Evolutionary conservation across 1,140 invertebrate species (phyloP).

Genomic region (Drosophila gunungcola): DNA sequence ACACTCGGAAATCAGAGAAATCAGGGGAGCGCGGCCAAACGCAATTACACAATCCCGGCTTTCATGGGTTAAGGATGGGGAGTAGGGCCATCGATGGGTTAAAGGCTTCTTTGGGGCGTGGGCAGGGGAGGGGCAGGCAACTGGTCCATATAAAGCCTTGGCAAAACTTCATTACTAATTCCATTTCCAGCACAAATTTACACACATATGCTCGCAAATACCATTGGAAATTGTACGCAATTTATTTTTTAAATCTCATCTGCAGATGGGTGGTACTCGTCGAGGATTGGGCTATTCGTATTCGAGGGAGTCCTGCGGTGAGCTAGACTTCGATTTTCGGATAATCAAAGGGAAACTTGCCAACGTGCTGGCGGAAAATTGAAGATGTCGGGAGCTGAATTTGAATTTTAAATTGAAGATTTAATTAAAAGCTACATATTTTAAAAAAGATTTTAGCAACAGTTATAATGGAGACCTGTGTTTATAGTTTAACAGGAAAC

Average conservation of each 20-base stretch:
- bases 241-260: conserved; percentile 47
- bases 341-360: conserved; percentile 33
- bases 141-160: conserved; percentile 35
- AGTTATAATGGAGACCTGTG: no score
- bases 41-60: conserved; percentile 42
- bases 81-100: not conserved
- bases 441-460: no score
- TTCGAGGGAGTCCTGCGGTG: conserved; percentile 5
- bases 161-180: conserved; percentile 68
- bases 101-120: not conserved
- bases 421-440: no score
- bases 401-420: not conserved
- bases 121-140: not conserved
- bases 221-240: conserved; percentile 31
- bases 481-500: no score
- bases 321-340: conserved; percentile 21
- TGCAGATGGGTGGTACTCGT: not conserved
- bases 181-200: conserved; percentile 38
- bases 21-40: conserved; percentile 48
- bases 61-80: conserved; percentile 2
- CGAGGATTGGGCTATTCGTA: no score
- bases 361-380: not conserved
- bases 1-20: conserved; percentile 50
- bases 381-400: not conserved
- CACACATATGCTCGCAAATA: conserved; percentile 30